Evolutionary conservation across 1,140 invertebrate species (phyloP).

Genomic region (Ylistrum balloti): DNA sequence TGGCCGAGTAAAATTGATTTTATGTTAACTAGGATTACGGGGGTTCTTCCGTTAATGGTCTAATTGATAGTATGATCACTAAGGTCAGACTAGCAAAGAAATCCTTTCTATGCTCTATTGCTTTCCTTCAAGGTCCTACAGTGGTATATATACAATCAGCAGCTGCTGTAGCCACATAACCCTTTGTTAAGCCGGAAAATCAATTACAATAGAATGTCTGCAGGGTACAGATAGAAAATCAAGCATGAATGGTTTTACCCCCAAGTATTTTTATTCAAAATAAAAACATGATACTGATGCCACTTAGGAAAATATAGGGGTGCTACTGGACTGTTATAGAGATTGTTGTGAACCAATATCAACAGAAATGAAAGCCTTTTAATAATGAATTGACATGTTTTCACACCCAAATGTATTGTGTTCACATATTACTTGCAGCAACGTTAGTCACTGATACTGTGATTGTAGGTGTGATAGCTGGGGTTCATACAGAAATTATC

Average conservation of each 20-base stretch:
- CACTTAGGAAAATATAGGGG: not conserved
- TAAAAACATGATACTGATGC: not conserved
- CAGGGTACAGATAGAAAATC: not conserved
- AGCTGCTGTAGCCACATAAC: not conserved
- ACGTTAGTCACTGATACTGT: not conserved
- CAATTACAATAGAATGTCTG: not conserved
- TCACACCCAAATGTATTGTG: not conserved
- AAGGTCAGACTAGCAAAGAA: not conserved
- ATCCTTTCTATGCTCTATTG: not conserved
- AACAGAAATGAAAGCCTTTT: constrained; percentile 8
- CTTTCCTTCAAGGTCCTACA: not conserved
- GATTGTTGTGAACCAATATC: not conserved
- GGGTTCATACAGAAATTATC: not conserved
- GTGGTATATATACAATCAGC: not conserved
- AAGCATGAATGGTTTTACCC: not conserved
- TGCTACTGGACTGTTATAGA: not conserved
- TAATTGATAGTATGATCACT: not conserved
- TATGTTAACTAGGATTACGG: not conserved
- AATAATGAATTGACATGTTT: not conserved
- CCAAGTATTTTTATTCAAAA: not conserved
- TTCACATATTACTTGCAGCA: not conserved
- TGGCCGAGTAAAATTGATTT: not conserved
- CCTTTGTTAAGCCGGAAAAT: not conserved
- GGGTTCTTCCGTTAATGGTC: not conserved
- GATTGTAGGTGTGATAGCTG: not conserved